Evolutionary conservation across 2,888 invertebrate genomes (phyloP), one percentile per base, ranked within the genome.

Genomic region (Quadriops clusia): DNA sequence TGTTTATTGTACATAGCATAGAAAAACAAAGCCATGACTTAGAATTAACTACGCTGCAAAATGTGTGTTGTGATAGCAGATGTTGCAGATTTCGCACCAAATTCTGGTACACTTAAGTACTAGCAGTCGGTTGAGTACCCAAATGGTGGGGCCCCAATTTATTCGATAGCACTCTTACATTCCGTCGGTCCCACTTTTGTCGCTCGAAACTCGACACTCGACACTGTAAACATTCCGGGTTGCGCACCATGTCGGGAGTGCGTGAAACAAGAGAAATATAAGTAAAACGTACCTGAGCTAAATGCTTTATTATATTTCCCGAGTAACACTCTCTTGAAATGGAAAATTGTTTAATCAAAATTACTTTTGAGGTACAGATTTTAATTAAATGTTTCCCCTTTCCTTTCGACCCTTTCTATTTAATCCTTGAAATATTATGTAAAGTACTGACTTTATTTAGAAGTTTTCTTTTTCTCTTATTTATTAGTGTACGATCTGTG

Each of bases 261-360:
- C 13, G 11, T 22, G 13, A 34, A 38, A 33, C 32, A 34, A 34
- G 28, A 36, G 39, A 38, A 34, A 33, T 34, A 28, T 31, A 34
- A 33, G 33, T 35, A 48, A 48, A 53, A 54, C 47, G 59, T 60
- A 60, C 59, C 60, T 60, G 60, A 60, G 46, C 55, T 55, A 58
- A n/a, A n/a, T 53, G 54, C 57, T 57, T 56, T 56, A 58, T 50
- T 22, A 11, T 22, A 5, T 22, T 22, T 22, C 12, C 23, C 12
- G 10, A 10, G 12, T 22, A 22, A 12, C 23, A 22, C 11, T 22
- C 23, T 22, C 23, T 12, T 22, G 11, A 10, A 22, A 33, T 37
- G 25, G 34, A 44, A 45, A 43, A 39, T 34, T 41, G 42, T 42
- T 41, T 38, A 34, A 34, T 31, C 34, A 34, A 34, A 37, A 40